phyloP scores from a whole-genome alignment of 2,797 vertebrate species.

The Microctenopoma steveboyesi region DNA sequence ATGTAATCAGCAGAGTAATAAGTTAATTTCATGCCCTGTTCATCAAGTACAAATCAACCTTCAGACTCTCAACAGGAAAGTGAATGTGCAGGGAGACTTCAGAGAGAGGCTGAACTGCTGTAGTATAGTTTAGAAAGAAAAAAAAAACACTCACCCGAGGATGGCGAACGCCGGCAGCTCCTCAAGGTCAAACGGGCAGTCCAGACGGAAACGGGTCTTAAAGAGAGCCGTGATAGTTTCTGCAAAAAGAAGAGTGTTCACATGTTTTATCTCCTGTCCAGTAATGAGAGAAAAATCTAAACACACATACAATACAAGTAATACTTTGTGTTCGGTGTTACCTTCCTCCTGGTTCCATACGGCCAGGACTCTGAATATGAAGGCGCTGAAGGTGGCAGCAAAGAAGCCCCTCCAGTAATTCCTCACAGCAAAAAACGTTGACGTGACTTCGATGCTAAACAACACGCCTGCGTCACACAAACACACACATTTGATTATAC shows the following conservation, averaged over 20 bases:
- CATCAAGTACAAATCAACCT: conserved; percentile 45
- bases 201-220: conserved; percentile 97
- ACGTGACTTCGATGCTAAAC: conserved; percentile 99
- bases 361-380: conserved; percentile 96
- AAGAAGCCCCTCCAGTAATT: conserved; percentile 99
- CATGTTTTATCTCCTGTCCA: conserved; percentile 2
- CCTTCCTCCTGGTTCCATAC: conserved; percentile 99
- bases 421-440: conserved; percentile 97
- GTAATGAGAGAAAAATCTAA: conserved; percentile 1
- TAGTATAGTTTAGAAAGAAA: conserved; percentile 22
- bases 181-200: conserved; percentile 98
- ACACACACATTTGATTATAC: conserved; percentile 12
- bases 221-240: conserved; percentile 99
- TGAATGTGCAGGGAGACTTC: conserved; percentile 5
- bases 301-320: background rate
- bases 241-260: conserved; percentile 66
- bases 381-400: conserved; percentile 97
- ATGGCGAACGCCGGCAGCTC: conserved; percentile 96
- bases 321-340: conserved; percentile 55
- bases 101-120: conserved; percentile 18
- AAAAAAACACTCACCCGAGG: conserved; percentile 89
- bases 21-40: conserved; percentile 58
- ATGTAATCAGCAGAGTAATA: conserved; percentile 53
- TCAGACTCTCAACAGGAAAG: conserved; percentile 21
- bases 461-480: conserved; percentile 87